Conservation (phyloP, 2,797 vertebrate species). For the Microcaecilia unicolor region DNA sequence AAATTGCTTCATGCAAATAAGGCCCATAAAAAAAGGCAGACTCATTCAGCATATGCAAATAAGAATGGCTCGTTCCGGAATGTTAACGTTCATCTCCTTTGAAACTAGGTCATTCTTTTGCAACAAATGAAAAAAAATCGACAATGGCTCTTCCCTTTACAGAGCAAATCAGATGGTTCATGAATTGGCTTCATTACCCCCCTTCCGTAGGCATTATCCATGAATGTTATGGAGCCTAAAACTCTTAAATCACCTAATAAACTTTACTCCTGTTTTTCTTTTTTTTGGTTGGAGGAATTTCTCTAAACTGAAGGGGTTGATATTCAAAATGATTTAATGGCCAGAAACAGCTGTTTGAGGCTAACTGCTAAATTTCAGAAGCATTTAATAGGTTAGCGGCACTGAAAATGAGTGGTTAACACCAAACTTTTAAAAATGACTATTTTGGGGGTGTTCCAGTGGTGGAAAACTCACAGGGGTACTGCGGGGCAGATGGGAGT, state of each 20-base stretch:
- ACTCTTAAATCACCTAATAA: neutral
- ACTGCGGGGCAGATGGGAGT: too few species aligned
- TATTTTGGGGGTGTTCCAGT: too few species aligned
- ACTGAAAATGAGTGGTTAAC: too few species aligned
- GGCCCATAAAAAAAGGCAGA: neutral
- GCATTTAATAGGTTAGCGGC: too few species aligned
- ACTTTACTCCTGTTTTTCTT: conserved; percentile 16
- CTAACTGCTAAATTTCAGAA: too few species aligned
- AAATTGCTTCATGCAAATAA: conserved; percentile 21
- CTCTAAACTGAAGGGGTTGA: conserved; percentile 27
- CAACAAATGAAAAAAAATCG: conserved; percentile 1
- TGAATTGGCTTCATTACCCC: conserved; percentile 25
- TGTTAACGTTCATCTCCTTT: conserved; percentile 16
- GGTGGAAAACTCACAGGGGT: too few species aligned
- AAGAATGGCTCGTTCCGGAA: conserved; percentile 9
- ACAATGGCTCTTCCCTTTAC: conserved; percentile 1
- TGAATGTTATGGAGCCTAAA: neutral
- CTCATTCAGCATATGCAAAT: conserved; percentile 6
- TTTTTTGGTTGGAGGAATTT: conserved; percentile 20
- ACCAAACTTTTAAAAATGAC: too few species aligned
- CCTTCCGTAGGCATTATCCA: too few species aligned
- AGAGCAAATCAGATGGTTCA: conserved; percentile 18
- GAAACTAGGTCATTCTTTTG: conserved; percentile 16
- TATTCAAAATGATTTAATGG: too few species aligned
- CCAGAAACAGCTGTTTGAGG: too few species aligned